Evolutionary conservation across 2,797 vertebrate genomes (phyloP).

Genomic region (Melanotaenia parkinsoni): DNA sequence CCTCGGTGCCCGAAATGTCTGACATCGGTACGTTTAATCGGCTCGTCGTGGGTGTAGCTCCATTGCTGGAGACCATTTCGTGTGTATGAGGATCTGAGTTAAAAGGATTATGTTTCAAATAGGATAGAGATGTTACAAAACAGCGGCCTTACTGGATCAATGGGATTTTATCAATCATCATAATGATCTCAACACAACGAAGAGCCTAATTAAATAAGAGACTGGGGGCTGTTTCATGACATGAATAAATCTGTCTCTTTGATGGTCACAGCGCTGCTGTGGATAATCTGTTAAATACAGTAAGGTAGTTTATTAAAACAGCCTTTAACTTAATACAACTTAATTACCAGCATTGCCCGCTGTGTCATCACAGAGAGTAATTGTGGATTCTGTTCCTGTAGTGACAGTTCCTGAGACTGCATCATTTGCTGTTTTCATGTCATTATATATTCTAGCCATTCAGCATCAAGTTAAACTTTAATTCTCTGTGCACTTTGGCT

Average conservation of each 20-base stretch:
- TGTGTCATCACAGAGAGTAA: conserved; percentile 50
- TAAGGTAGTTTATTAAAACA: conserved; percentile 64
- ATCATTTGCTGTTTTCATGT: conserved; percentile 14
- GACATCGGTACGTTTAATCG: conserved; percentile 86
- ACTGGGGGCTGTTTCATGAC: conserved; percentile 48
- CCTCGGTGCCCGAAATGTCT: conserved; percentile 93
- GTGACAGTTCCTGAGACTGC: conserved; percentile 25
- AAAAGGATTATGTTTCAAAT: conserved; percentile 58
- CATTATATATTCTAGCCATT: conserved; percentile 35
- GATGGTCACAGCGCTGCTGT: conserved; percentile 20
- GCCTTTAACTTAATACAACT: conserved; percentile 68
- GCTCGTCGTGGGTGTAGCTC: too few species aligned
- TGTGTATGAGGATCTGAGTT: conserved; percentile 44
- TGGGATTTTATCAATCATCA: conserved; percentile 78
- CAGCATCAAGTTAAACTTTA: conserved; percentile 62
- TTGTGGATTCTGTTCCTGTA: conserved; percentile 33
- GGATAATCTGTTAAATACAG: conserved; percentile 74
- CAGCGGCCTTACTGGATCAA: conserved; percentile 62
- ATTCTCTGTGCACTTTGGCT: conserved; percentile 49
- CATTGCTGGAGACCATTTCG: neutral
- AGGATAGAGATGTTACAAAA: conserved; percentile 54
- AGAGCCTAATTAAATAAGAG: conserved; percentile 68
- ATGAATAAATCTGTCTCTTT: conserved; percentile 53
- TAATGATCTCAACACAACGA: conserved; percentile 61
- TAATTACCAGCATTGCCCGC: conserved; percentile 58